phyloP scores from a whole-genome alignment of 2,113 vertebrate genomes.

The Pomatostomus ruficeps region DNA sequence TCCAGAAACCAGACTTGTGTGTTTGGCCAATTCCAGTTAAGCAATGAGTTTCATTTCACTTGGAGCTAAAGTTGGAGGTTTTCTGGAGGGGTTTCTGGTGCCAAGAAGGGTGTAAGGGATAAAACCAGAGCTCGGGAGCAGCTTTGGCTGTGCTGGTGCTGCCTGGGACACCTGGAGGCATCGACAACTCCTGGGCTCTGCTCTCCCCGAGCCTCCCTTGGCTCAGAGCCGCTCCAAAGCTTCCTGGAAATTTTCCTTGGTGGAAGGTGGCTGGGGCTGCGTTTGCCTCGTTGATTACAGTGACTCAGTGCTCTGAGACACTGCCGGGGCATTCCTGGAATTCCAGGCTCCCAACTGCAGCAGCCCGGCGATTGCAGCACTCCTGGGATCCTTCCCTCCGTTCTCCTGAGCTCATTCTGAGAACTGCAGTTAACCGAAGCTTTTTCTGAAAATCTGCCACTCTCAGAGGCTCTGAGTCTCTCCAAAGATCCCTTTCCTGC shows the following conservation, averaged over 20 bases:
- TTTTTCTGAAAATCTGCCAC: background rate
- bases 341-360: background rate
- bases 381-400: background rate
- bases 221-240: background rate
- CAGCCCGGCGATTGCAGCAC: background rate
- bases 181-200: background rate
- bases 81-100: background rate
- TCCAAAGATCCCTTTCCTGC: background rate
- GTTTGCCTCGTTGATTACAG: background rate
- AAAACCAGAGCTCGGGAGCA: background rate
- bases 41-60: background rate
- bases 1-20: background rate
- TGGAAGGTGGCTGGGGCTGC: background rate
- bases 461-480: background rate
- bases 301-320: background rate
- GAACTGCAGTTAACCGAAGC: background rate
- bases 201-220: background rate
- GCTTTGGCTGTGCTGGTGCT: background rate
- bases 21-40: background rate
- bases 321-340: slow-evolving; percentile 26
- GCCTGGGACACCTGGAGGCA: background rate
- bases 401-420: background rate
- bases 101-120: background rate
- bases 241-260: background rate
- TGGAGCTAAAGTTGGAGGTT: background rate